Evolutionary conservation across 2,797 vertebrate species (phyloP).

Genomic region (Dendrocincla fuliginosa): DNA sequence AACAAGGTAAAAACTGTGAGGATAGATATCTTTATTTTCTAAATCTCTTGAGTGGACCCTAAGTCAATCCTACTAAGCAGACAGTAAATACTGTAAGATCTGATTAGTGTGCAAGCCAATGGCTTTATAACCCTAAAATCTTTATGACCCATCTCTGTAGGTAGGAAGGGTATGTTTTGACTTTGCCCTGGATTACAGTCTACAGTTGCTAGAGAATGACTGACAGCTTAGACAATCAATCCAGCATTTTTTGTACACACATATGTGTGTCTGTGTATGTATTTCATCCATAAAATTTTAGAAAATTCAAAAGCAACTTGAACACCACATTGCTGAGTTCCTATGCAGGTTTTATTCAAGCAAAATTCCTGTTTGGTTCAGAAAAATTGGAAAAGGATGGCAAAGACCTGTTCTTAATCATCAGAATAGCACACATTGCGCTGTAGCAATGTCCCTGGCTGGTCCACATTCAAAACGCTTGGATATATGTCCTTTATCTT

Average conservation of each 20-base stretch:
- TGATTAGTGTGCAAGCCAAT: slow-evolving; percentile 2
- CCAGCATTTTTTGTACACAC: neutral
- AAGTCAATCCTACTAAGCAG: slow-evolving; percentile 2
- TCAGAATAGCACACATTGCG: neutral
- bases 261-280: neutral
- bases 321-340: neutral
- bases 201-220: neutral
- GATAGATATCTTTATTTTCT: neutral
- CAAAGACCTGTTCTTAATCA: neutral
- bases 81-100: slow-evolving; percentile 7
- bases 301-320: neutral
- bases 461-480: neutral
- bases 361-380: neutral
- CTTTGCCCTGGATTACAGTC: neutral
- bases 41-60: neutral
- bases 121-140: neutral
- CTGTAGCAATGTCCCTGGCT: neutral
- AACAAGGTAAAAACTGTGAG: neutral
- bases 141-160: neutral
- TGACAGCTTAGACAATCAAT: neutral
- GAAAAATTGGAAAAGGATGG: neutral
- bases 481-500: neutral
- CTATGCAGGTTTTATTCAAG: neutral
- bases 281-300: neutral
- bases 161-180: neutral